These are phyloP conservation scores for Electrophaes corylata DNA, from an alignment of 2,888 invertebrate species.

Conservation along the genomic window DNA sequence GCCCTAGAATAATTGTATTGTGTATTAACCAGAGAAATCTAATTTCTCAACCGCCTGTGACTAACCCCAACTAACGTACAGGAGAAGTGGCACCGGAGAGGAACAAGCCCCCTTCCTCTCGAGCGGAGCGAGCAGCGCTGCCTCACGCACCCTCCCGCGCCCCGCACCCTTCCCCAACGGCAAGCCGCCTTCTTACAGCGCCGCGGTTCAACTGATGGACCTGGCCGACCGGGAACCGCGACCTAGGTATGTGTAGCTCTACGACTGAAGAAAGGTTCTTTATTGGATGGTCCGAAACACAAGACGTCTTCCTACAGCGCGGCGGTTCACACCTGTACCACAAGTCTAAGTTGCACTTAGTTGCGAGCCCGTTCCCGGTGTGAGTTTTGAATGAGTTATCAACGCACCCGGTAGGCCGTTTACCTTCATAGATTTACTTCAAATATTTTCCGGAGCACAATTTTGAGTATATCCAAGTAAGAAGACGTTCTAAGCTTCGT, in stretches of 20 bases:
- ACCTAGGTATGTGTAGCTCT: slow-evolving; percentile 51
- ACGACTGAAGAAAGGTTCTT: neutral
- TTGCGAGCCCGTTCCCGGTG: no score
- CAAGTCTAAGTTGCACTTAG: no score
- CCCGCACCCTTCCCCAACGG: slow-evolving; percentile 86
- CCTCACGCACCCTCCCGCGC: slow-evolving; percentile 79
- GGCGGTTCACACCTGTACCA: no score
- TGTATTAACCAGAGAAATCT: neutral
- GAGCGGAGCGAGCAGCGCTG: slow-evolving; percentile 74
- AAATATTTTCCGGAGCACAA: no score
- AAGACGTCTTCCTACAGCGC: slow-evolving; percentile 83
- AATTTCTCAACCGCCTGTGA: neutral
- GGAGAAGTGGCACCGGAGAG: slow-evolving; percentile 92
- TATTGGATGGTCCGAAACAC: slow-evolving; percentile 40
- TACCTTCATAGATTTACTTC: no score
- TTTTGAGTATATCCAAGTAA: no score
- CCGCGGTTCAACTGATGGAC: slow-evolving; percentile 84
- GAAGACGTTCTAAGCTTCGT: no score
- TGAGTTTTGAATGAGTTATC: no score
- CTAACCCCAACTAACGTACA: slow-evolving; percentile 51
- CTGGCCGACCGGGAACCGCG: slow-evolving; percentile 57
- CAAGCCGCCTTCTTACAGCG: slow-evolving; percentile 82
- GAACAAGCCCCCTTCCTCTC: slow-evolving; percentile 93
- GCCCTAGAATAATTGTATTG: neutral
- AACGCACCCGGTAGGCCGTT: no score